Base-by-base conservation (phyloP, 2,888 invertebrate genomes). In the Chymomyza fuscimana region DNA sequence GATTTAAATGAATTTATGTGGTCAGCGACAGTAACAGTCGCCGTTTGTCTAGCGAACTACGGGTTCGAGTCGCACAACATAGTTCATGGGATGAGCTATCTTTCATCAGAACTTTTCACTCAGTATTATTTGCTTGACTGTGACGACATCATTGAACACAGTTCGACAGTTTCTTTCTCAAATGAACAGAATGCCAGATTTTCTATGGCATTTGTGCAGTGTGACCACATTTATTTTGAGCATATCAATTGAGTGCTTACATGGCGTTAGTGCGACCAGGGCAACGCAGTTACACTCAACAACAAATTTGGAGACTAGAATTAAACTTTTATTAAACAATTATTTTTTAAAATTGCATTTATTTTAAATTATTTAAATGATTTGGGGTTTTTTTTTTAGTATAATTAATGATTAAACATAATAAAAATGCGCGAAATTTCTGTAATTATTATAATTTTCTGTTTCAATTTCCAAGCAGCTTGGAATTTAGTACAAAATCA, bases 1-100 rank as follows among this genome's bases (percentile, higher is more conserved):
- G 91, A 91, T 91, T 91, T 91, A 91, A 91, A 91, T 91, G 91
- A 91, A 91, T 91, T 91, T 91, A 91, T 91, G 90, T 89, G 86
- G 71, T 72, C 81, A 81, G 77, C 81, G 59, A 51, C 72, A 71
- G 76, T 61, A 46, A 46, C 40, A 12, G 56, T 73, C 82, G 63
- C 25, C 65, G 63, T 52, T 54, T 19, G 16, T 54, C 54, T 46
- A 46, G 62, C 75, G 63, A 64, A 16, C 16, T 61, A 52, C 58
- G 50, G 16, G 50, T 50, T 15, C 5, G 59, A n/a, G 12, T 12
- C 16, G 52, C 5, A 22, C 2, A 12, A 56, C 29, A 6, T 32
- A 59, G 0, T 29, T 56, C 60, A 50, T 46, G 60, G 6, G 32
- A 16, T 65, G 59, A 62, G 59, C 32, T 32, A 59, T 29, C 10